Evolutionary conservation across 2,888 invertebrate genomes (phyloP).

Genomic region (Polietes domitor): DNA sequence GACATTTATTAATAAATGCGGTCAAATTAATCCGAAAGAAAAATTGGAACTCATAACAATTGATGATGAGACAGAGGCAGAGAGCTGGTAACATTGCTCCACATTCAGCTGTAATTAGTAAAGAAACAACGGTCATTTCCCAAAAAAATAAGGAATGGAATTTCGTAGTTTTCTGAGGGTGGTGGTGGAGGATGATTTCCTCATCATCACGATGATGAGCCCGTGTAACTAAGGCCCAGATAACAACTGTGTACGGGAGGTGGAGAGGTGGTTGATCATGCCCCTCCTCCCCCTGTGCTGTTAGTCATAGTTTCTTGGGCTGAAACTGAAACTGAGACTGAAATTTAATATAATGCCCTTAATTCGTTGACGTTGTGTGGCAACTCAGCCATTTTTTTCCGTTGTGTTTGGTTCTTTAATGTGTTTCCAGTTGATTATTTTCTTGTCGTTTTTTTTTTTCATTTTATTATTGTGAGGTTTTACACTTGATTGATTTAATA

Average conservation of each 20-base stretch:
- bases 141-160: background rate
- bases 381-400: background rate
- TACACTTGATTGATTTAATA: conserved; percentile 42
- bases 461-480: conserved; percentile 13
- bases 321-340: background rate
- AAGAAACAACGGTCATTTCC: background rate
- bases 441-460: background rate
- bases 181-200: conserved; percentile 3
- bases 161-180: too few species aligned
- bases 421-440: conserved; percentile 12
- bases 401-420: background rate
- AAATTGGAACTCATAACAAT: background rate
- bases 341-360: conserved; percentile 32
- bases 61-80: background rate
- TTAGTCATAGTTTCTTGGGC: conserved; percentile 15
- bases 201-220: background rate
- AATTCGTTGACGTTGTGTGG: conserved; percentile 7
- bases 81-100: conserved; percentile 28
- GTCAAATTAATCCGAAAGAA: conserved; percentile 30
- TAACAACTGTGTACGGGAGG: background rate
- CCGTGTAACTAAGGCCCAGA: background rate
- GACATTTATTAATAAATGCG: conserved; percentile 39
- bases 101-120: conserved; percentile 31
- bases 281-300: background rate
- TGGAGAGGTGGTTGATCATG: background rate